phyloP scores from a whole-genome alignment of 2,888 invertebrate species.

The Melanostoma mellinum region DNA sequence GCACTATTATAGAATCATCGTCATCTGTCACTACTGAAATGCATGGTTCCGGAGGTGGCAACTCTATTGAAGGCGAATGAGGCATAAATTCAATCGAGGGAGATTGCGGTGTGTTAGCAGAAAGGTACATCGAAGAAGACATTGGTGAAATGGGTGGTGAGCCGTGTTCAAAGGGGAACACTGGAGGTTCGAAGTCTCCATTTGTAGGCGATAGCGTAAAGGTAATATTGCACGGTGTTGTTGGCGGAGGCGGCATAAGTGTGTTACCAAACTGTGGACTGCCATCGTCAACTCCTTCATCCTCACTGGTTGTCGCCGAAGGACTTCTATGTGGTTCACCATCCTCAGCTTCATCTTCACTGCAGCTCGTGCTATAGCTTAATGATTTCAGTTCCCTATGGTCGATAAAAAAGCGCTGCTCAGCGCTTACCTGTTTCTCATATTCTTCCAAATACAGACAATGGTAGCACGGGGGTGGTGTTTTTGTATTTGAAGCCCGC shows the following conservation, averaged over 20 bases:
- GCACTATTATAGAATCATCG: slow-evolving; percentile 76
- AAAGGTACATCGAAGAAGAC: slow-evolving; percentile 77
- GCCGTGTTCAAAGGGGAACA: slow-evolving; percentile 78
- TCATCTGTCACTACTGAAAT: slow-evolving; percentile 70
- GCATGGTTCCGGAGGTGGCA: slow-evolving; percentile 81
- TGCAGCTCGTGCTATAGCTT: slow-evolving; percentile 83
- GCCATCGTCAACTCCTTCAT: slow-evolving; percentile 82
- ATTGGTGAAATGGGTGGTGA: slow-evolving; percentile 81
- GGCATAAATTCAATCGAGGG: slow-evolving; percentile 75
- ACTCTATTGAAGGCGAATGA: slow-evolving; percentile 84
- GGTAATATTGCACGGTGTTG: slow-evolving; percentile 85
- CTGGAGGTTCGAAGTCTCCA: slow-evolving; percentile 81
- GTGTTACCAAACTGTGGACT: slow-evolving; percentile 80
- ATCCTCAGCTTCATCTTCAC: slow-evolving; percentile 78
- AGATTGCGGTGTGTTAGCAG: slow-evolving; percentile 73
- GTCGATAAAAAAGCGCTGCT: slow-evolving; percentile 80
- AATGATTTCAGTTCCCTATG: slow-evolving; percentile 80
- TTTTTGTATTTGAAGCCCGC: slow-evolving; percentile 86
- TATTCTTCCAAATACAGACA: slow-evolving; percentile 90
- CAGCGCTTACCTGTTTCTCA: slow-evolving; percentile 83
- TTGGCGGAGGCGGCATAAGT: slow-evolving; percentile 81
- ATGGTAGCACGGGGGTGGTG: slow-evolving; percentile 88
- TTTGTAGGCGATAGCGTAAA: slow-evolving; percentile 86
- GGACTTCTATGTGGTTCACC: slow-evolving; percentile 66
- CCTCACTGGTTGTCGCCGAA: slow-evolving; percentile 82